A percentile compares a stretch with the other conserved stretches of the same genome.
phyloP scores from a whole-genome alignment of 2,888 invertebrate genomes.

The Scaptomyza parva region DNA sequence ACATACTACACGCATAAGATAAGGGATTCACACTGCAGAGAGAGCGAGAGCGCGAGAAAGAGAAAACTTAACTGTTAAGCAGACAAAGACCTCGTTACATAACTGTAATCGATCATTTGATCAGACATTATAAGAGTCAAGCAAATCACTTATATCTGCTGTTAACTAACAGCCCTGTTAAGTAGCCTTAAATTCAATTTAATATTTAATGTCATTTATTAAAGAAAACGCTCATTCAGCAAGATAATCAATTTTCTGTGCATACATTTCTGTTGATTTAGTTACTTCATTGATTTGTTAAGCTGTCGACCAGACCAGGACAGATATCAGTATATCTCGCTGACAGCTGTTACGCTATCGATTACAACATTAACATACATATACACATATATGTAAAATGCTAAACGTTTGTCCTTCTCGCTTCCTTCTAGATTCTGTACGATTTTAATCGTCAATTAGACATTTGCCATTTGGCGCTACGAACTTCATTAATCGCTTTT shows the following conservation, averaged over 20 bases:
- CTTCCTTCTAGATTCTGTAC: constrained; percentile 1
- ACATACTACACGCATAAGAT: too few species aligned
- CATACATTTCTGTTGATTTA: constrained; percentile 7
- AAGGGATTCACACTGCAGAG: too few species aligned
- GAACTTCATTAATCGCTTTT: constrained; percentile 73
- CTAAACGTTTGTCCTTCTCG: background rate
- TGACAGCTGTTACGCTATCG: constrained; percentile 45
- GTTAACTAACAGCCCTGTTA: background rate
- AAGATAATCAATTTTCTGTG: background rate
- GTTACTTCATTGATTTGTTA: constrained; percentile 21
- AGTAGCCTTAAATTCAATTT: background rate
- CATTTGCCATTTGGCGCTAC: constrained; percentile 58
- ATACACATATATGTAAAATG: constrained; percentile 1
- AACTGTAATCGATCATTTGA: too few species aligned
- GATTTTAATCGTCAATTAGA: constrained; percentile 63
- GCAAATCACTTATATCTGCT: background rate
- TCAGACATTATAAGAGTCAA: background rate
- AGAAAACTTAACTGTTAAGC: too few species aligned
- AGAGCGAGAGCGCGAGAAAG: background rate
- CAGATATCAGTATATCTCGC: constrained; percentile 16
- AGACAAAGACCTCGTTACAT: too few species aligned
- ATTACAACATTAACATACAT: constrained; percentile 32
- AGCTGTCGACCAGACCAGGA: constrained; percentile 32
- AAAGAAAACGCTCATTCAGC: background rate
- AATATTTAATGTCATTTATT: background rate